Percentiles rank a stretch among this genome's conserved stretches.
Evolutionary conservation across 2,797 vertebrate genomes (phyloP).

Genomic region (Chiropotes sagulatus): DNA sequence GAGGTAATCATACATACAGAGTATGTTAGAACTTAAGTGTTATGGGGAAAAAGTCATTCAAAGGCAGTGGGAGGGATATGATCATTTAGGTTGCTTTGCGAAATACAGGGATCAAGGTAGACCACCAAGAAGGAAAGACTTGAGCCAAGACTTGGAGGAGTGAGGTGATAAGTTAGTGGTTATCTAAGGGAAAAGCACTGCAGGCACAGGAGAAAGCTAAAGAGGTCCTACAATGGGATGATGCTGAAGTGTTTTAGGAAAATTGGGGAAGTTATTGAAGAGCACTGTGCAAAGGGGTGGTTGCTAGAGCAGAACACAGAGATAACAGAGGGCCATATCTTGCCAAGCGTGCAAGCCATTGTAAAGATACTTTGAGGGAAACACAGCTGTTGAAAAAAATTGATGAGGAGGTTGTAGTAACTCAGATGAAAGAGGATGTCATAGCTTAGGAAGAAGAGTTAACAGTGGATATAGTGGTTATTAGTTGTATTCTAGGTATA

Average conservation of each 20-base stretch:
- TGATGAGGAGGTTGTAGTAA: background rate
- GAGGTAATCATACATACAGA: background rate
- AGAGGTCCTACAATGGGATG: background rate
- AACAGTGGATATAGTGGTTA: background rate
- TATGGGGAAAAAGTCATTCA: background rate
- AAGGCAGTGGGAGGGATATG: background rate
- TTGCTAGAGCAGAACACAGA: background rate
- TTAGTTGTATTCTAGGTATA: background rate
- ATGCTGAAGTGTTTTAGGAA: background rate
- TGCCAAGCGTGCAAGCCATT: background rate
- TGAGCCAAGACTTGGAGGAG: background rate
- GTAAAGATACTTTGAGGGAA: conserved; percentile 9
- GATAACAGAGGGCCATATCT: background rate
- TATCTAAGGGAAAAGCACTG: background rate
- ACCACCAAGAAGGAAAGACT: background rate
- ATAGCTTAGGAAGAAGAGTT: background rate
- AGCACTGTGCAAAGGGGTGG: background rate
- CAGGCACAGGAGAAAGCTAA: background rate
- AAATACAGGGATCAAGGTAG: background rate
- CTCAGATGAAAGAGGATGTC: background rate
- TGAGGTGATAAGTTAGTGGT: background rate
- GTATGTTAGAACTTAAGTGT: background rate
- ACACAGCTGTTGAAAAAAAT: background rate
- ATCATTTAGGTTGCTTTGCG: background rate
- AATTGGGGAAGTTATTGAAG: background rate